Evolutionary conservation across 2,888 invertebrate genomes (phyloP).

Genomic region (Zelleria hepariella): DNA sequence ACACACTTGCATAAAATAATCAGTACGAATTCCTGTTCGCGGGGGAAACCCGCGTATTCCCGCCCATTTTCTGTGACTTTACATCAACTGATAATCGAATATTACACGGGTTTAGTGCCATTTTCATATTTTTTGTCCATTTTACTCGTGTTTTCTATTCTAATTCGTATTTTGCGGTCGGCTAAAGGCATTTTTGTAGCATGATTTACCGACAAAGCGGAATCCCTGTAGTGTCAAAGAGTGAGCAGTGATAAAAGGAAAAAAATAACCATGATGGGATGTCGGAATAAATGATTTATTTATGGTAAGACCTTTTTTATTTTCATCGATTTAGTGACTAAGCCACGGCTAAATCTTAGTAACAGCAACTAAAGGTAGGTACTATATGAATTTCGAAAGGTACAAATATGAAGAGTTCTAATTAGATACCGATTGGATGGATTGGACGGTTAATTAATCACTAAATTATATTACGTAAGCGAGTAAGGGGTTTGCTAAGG

Average conservation of each 20-base stretch:
- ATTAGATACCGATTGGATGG: not conserved
- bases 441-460: too few species aligned
- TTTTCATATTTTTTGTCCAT: not conserved
- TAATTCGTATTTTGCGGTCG: not conserved
- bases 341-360: too few species aligned
- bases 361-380: too few species aligned
- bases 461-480: not conserved
- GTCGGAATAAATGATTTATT: not conserved
- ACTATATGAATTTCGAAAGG: too few species aligned
- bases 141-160: not conserved
- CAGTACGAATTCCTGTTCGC: slow-evolving; percentile 40
- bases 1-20: slow-evolving; percentile 56
- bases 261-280: not conserved
- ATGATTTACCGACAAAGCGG: not conserved
- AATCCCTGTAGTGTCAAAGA: not conserved
- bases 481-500: not conserved
- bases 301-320: not conserved
- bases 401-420: not conserved
- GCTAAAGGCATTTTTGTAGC: not conserved
- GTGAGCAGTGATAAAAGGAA: slow-evolving; percentile 23
- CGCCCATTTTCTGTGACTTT: slow-evolving; percentile 4
- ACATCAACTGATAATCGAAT: not conserved
- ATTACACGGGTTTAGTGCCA: not conserved
- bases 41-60: slow-evolving; percentile 6
- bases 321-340: too few species aligned